Base-by-base conservation (phyloP, 2,888 invertebrate species). In the Drosophila flavopinicola region DNA sequence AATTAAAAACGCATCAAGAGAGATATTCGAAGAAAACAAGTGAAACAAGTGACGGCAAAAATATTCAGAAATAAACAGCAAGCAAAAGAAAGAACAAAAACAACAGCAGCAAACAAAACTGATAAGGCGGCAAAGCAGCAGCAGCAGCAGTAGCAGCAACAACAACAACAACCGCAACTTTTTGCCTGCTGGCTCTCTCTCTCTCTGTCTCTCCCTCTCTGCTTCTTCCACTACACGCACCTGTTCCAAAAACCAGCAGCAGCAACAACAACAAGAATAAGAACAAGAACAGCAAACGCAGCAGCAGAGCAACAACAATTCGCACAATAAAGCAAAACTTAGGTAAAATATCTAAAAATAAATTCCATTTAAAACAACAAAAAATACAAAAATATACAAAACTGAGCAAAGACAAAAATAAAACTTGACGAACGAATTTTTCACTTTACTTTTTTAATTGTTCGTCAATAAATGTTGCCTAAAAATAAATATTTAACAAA, bases 261-360 rank as follows among this genome's bases (percentile, higher is more conserved):
- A 63, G 41, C 74, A 52, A 25, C 64, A 56, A 44, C 30, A 47
- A 51, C 45, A 56, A 27, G 44, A 45, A 52, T 68, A 66, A 64
- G 60, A 78, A 67, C 15, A 15, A 17, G 27, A 17, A 11, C 39
- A 38, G 17, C 65, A 66, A 49, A 57, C 63, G 53, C 65, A 49
- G 38, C 63, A 61, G 25, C 27, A 27, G 15, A 48, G 44, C 48
- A 51, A 48, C 75, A 66, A 69, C 64, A 75, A 67, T 73, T 70
- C 66, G 73, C 77, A 75, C 77, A 75, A 66, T 75, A 67, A 75
- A 77, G 63, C 65, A 80, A 86, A 87, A 87, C 75, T 88, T 88
- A 89, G 88, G 88, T 88, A 88, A 88, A 88, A 88, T 88, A 88
- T 88, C 89, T 88, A 85, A 85, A 85, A 83, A 76, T 75, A 79